Percentiles rank a stretch among this genome's conserved stretches.
Evolutionary conservation across 2,888 invertebrate species (phyloP).

Genomic region (Meghimatium bilineatum): DNA sequence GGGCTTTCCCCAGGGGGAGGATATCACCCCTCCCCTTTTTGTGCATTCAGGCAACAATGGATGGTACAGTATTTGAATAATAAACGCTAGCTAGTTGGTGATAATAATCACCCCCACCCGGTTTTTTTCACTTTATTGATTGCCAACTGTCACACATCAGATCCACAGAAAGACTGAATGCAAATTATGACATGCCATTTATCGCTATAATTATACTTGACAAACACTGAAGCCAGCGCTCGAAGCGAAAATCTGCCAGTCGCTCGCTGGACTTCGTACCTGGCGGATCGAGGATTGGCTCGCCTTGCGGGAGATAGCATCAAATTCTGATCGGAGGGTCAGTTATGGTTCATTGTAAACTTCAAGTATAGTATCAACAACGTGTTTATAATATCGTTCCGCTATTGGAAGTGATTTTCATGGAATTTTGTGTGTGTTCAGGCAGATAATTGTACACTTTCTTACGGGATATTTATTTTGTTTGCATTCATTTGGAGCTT

Average conservation of each 20-base stretch:
- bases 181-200: constrained; percentile 58
- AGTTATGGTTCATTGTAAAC: constrained; percentile 1
- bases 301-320: constrained; percentile 18
- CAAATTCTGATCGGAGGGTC: constrained; percentile 17
- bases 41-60: constrained; percentile 26
- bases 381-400: not conserved
- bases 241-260: constrained; percentile 38
- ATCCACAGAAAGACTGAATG: constrained; percentile 49
- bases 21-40: constrained; percentile 9
- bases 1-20: constrained; percentile 9
- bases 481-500: not conserved
- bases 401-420: not conserved
- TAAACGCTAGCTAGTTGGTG: not conserved
- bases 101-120: not conserved
- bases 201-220: constrained; percentile 56
- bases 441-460: not conserved
- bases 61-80: constrained; percentile 2
- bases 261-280: constrained; percentile 31
- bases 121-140: constrained; percentile 48
- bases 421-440: not conserved
- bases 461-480: not conserved
- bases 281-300: constrained; percentile 24
- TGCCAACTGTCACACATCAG: constrained; percentile 50
- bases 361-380: not conserved
- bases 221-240: constrained; percentile 49